Percentiles rank a stretch among this genome's conserved stretches.
Evolutionary conservation across 2,113 vertebrate genomes (phyloP).

Genomic region (Pyrgilauda ruficollis): DNA sequence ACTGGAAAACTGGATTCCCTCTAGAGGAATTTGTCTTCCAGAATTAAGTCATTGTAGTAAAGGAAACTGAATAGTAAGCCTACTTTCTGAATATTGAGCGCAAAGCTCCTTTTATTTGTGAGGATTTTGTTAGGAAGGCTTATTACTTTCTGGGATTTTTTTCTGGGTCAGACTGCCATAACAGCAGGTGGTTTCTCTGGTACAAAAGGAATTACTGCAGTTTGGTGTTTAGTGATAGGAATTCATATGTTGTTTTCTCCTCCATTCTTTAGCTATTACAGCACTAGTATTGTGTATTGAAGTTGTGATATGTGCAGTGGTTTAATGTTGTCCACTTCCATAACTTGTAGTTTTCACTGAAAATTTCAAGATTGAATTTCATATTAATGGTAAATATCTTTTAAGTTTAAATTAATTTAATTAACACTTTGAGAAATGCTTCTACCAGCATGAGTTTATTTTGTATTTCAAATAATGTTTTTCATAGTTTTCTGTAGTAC

Average conservation of each 20-base stretch:
- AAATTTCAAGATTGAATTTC: not conserved
- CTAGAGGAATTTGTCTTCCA: not conserved
- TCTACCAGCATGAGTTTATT: not conserved
- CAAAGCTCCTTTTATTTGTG: not conserved
- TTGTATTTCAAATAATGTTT: not conserved
- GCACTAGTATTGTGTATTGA: not conserved
- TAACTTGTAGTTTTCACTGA: not conserved
- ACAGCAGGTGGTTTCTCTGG: not conserved
- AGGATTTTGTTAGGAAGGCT: not conserved
- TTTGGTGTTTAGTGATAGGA: not conserved
- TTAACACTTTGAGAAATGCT: not conserved
- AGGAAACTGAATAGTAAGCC: not conserved
- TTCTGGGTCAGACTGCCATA: not conserved
- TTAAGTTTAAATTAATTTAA: not conserved
- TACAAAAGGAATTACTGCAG: not conserved
- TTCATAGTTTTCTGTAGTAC: not conserved
- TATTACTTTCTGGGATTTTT: not conserved
- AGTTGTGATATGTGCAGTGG: not conserved
- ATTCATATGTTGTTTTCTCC: not conserved
- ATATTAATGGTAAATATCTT: not conserved
- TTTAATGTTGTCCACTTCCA: not conserved
- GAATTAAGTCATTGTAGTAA: not conserved
- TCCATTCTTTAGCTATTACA: not conserved
- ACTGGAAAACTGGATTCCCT: not conserved
- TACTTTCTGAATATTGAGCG: not conserved